Evolutionary conservation across 2,797 vertebrate species (phyloP), one percentile per base, ranked within the genome.

Genomic region (Arrhamphus sclerolepis): DNA sequence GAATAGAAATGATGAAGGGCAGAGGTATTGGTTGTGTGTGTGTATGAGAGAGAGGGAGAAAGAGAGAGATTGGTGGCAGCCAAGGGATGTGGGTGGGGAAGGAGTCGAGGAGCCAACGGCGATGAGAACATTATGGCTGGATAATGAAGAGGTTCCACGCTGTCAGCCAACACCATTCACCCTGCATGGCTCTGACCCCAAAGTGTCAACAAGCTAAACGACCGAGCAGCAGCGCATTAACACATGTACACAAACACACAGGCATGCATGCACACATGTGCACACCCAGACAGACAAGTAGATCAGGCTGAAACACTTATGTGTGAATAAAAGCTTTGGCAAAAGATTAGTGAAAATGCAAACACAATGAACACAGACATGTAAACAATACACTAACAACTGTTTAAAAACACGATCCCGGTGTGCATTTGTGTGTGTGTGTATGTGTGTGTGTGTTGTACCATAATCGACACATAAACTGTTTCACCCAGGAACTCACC

Each of bases 131-230:
- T 93, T 93, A 92, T 85, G 82, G 87, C 78, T 70, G 86, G 90
- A 91, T 92, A 93, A 93, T 92, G 89, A 92, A 93, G 90, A 92
- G 89, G 92, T 93, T 93, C 91, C 89, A 92, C 88, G 85, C 91
- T 93, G 92, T 92, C 92, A 93, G 85, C 83, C 90, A 87, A 84
- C 89, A 87, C 89, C 91, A 89, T 90, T 89, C 91, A 92, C 87
- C 89, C 86, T 79, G 87, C 87, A 87, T 90, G 86, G 87, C 83
- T 88, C 90, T 93, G 92, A 93, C 91, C 92, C 89, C 92, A 93
- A 93, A 93, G 89, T 93, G 92, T 93, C 92, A 92, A 91, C 91
- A 92, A 92, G 87, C 91, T 92, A 92, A 93, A 91, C 90, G 91
- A 90, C 84, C 89, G 83, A 91, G 87, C 85, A 91, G 88, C 88